Evolutionary conservation across 2,113 vertebrate genomes (phyloP), one percentile per base, ranked within the genome.

Genomic region (Albula glossodonta): DNA sequence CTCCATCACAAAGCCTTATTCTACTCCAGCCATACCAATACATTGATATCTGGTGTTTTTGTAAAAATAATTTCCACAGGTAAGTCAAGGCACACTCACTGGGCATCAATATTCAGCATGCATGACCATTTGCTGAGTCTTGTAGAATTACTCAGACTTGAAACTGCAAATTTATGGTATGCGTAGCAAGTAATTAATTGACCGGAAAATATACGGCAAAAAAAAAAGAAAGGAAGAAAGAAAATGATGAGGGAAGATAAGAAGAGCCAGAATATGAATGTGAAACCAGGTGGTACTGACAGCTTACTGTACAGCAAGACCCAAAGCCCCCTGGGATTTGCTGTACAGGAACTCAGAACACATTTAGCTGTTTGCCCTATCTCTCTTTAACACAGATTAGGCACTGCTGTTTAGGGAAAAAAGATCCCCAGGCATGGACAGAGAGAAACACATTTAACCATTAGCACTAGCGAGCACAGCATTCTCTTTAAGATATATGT

Each of bases 261-360:
- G 96, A 31, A 87, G 95, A 11, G 96, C 95, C 51, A 96, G 94
- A 48, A 91, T 96, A 87, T 93, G 91, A 85, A 97, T 86, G 74
- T 94, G 95, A 7, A 85, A 85, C 85, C 94, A 94, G 1, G 96
- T 96, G 89, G 96, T 96, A 48, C 96, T 97, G 91, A 96, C 95
- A 63, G 93, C 95, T 0, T 96, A 41, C 31, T 94, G 88, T 92
- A 84, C 96, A 96, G 96, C 51, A 94, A 96, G 19, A 80, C 80
- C 0, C 93, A 79, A 11, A 41, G n/a, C 48, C 95, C 93, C 50
- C 93, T 93, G 0, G 92, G 93, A 51, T 87, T 50, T 86, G 95
- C 96, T 81, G 96, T 81, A 93, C 74, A 96, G 85, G 85, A 96
- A 96, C 0, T 12, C 87, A 25, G 91, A 22, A 57, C 96, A 0